These are phyloP conservation scores for Macrosoma leucophasiata DNA, from an alignment of 2,888 invertebrate genomes.

Conservation along the genomic window DNA sequence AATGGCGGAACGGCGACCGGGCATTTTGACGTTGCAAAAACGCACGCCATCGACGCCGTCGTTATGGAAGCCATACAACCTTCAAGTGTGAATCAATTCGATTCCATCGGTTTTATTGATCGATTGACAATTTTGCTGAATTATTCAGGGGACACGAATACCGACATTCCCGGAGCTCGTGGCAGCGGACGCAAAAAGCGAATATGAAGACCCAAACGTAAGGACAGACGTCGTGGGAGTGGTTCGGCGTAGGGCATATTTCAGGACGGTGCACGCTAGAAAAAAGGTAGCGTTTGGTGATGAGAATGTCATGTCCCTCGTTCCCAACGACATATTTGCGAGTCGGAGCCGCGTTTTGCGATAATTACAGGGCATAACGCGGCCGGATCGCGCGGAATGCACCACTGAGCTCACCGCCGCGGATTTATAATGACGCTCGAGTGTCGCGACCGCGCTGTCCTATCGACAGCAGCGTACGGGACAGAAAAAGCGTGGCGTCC, in stretches of 20 bases:
- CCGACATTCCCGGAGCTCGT: constrained; percentile 62
- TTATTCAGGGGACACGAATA: constrained; percentile 71
- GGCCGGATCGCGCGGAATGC: constrained; percentile 61
- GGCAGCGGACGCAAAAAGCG: constrained; percentile 53
- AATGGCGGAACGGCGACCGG: constrained; percentile 63
- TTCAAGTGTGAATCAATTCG: constrained; percentile 73
- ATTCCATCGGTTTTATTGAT: constrained; percentile 71
- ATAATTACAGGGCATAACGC: constrained; percentile 74
- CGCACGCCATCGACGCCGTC: constrained; percentile 38
- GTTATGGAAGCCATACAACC: constrained; percentile 63
- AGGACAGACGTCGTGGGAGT: constrained; percentile 59
- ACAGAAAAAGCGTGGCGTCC: constrained; percentile 54
- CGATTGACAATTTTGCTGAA: constrained; percentile 69
- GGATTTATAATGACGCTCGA: constrained; percentile 69
- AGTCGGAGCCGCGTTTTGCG: constrained; percentile 68
- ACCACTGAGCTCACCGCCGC: constrained; percentile 66
- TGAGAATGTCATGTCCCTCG: constrained; percentile 74
- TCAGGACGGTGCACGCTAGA: constrained; percentile 44
- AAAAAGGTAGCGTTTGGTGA: constrained; percentile 68
- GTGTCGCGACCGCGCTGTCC: constrained; percentile 56
- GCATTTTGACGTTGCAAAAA: constrained; percentile 67
- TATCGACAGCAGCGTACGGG: constrained; percentile 45
- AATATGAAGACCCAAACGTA: constrained; percentile 50
- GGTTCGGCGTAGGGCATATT: constrained; percentile 46
- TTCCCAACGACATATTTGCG: constrained; percentile 74